A percentile compares a stretch with the other conserved stretches of the same genome.
These are phyloP conservation scores for Choloepus hoffmanni DNA, from an alignment of 2,113 vertebrate species.

Conservation along the genomic window DNA sequence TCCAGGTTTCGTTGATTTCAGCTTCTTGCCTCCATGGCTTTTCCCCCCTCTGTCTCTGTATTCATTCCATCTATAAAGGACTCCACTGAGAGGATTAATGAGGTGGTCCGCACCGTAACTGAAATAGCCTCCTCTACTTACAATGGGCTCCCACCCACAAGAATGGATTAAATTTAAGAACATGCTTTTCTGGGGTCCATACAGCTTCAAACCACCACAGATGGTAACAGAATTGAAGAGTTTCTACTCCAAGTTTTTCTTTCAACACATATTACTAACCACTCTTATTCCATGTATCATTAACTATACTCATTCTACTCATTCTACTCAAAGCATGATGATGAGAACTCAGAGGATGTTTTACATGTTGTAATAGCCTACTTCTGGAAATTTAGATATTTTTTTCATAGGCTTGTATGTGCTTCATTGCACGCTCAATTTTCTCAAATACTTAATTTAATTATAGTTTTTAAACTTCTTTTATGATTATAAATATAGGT, in stretches of 20 bases:
- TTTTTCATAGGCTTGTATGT: slow-evolving; percentile 38
- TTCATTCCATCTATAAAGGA: too few relatives aligned
- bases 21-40: too few relatives aligned
- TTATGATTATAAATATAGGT: slow-evolving; percentile 53
- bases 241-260: background rate
- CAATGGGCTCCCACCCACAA: too few relatives aligned
- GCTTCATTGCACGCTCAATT: background rate
- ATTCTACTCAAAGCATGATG: background rate
- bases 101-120: too few relatives aligned
- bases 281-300: background rate
- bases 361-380: background rate
- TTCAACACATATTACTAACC: background rate
- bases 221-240: background rate
- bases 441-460: background rate
- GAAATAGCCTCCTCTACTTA: too few relatives aligned
- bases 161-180: too few relatives aligned
- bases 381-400: background rate
- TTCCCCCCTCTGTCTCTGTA: too few relatives aligned
- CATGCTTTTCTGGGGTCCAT: too few relatives aligned
- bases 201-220: too few relatives aligned
- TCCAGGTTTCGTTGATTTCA: too few relatives aligned
- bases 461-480: slow-evolving; percentile 26
- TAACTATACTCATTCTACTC: background rate
- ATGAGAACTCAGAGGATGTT: background rate
- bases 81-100: too few relatives aligned